Base-by-base conservation (phyloP, 1,140 invertebrate species). In the Diorhabda sublineata region DNA sequence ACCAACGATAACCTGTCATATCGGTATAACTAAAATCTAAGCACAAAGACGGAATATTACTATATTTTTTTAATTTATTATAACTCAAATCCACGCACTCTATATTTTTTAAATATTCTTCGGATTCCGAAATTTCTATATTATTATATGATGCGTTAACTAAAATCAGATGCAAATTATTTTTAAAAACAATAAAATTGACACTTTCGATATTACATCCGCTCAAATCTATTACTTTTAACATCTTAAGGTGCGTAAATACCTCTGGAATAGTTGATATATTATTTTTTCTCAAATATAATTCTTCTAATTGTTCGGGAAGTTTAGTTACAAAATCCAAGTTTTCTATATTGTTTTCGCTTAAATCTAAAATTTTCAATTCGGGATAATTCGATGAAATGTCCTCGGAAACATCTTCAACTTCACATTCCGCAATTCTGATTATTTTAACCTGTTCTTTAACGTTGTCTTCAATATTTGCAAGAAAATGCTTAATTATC, bases 61-160 rank as follows among this genome's bases (percentile, higher is more conserved):
- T 45, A n/a, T 66, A 66, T 9, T 59, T 66, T 3, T 7, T 5
- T 5, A 66, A 43, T 5, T 59, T 66, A 6, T 66, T 66, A n/a
- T 66, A 59, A 57, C 64, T 66, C 7, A 66, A 9, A 42, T 66
- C 64, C 8, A 66, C 64, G 42, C 64, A 66, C 42, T 45, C 11
- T 26, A 66, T 66, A 45, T 59, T 66, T 42, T 59, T 66, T 41
- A 66, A 42, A n/a, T 43, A 66, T 66, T 66, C 58, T 8, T 58
- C 9, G 5, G 64, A 66, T 4, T 43, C 57, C 3, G 64, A 66
- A 45, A 5, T 66, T 43, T 4, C 47, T 6, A 66, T 66, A 44
- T 66, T 58, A 11, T 66, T 66, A 45, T 66, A 42, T 3, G 64
- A 66, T 42, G 59, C 64, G 56, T 66, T 66, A 0, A 66, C 64